phyloP scores from a whole-genome alignment of 2,797 vertebrate species.

The Acropternis orthonyx region DNA sequence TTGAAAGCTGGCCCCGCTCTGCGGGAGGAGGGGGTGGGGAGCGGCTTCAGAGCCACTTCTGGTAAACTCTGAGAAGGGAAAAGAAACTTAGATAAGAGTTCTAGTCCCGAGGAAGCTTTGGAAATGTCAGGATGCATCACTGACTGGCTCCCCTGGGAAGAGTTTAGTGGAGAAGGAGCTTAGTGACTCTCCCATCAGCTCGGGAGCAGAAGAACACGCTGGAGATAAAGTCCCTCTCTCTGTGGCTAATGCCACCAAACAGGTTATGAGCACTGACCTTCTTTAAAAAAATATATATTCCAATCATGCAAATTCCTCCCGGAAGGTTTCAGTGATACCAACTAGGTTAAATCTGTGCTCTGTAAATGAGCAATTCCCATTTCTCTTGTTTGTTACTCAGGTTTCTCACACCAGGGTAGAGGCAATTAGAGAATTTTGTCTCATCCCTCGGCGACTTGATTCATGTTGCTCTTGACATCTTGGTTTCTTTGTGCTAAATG shows the following conservation, averaged over 20 bases:
- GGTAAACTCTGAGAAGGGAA: not conserved
- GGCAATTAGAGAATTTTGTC: constrained; percentile 25
- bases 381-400: constrained; percentile 30
- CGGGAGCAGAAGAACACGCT: rapidly evolving
- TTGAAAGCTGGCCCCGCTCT: not conserved
- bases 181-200: not conserved
- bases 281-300: not conserved
- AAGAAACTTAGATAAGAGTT: not conserved
- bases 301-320: constrained; percentile 5
- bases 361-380: constrained; percentile 20
- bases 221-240: not conserved
- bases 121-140: not conserved
- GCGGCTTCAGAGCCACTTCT: not conserved
- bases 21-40: not conserved
- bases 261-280: not conserved
- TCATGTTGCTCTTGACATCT: not conserved
- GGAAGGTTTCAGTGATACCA: not conserved
- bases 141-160: not conserved
- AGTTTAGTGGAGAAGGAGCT: not conserved
- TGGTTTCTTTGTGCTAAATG: not conserved
- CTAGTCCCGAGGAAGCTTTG: not conserved
- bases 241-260: not conserved
- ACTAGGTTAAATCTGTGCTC: constrained; percentile 21
- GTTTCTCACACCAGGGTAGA: not conserved
- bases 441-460: not conserved